Evolutionary conservation across 1,140 invertebrate species (phyloP), one percentile per base, ranked within the genome.

Genomic region (Diplogasteroides magnus): DNA sequence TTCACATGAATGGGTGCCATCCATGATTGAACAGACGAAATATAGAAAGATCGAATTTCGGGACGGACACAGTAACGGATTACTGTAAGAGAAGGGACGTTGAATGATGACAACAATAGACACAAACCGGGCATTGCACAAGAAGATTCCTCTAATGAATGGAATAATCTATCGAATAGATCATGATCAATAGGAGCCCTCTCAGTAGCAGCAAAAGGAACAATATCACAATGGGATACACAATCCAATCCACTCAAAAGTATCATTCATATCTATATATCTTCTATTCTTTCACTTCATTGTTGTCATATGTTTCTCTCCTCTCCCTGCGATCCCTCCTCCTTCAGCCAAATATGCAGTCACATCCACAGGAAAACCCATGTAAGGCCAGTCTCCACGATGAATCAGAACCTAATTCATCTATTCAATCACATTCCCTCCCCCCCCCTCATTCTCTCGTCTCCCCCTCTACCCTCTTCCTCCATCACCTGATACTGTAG

Each of bases 351-450:
- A 63, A 62, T 80, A 80, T 2, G 68, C 65, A 23, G 79, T 80
- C 58, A 77, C 59, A 64, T 80, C 80, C 11, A 73, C 56, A 13
- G 74, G 74, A 48, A 80, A 82, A 29, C 67, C 74, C 72, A 80
- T 82, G 31, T 74, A 61, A 37, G 67, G 56, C 78, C 78, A 80
- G 66, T 80, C 78, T 27, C 62, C 66, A 26, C 69, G 71, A 62
- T 82, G 74, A 19, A 80, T 74, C 0, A 80, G 69, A 13, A 82
- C 80, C 37, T n/a, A n/a, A n/a, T n/a, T n/a, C n/a, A n/a, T n/a
- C n/a, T n/a, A n/a, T n/a, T n/a, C n/a, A n/a, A n/a, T n/a, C n/a
- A n/a, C n/a, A n/a, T n/a, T n/a, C n/a, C n/a, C n/a, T n/a, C n/a
- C n/a, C n/a, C n/a, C n/a, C n/a, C n/a, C n/a, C n/a, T n/a, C n/a